Conservation (phyloP, 35 echinoderm and acorn worm species). For the Heliocidaris tuberculata region DNA sequence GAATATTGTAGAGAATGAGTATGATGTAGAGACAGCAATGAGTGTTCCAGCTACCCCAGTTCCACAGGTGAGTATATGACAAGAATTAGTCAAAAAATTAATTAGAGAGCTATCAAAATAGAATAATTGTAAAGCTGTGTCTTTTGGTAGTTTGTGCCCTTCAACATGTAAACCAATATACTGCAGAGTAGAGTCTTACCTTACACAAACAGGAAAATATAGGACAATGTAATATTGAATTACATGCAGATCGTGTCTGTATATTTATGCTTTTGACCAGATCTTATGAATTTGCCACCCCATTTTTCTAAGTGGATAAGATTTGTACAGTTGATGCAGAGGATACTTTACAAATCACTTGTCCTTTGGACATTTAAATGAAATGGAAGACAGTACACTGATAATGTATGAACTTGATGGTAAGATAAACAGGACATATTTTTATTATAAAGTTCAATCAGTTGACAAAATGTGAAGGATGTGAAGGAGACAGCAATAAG, state of each 20-base stretch:
- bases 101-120: neutral
- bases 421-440: neutral
- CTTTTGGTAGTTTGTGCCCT: neutral
- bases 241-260: no score
- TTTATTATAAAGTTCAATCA: neutral
- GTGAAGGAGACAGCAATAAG: neutral
- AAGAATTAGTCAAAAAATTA: neutral
- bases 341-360: neutral
- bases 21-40: constrained; percentile 63
- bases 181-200: no score
- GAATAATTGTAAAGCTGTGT: neutral
- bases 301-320: neutral
- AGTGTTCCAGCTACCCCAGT: constrained; percentile 77
- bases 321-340: neutral
- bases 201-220: no score
- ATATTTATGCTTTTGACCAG: no score
- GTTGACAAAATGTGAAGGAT: neutral
- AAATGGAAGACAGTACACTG: no score
- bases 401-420: neutral
- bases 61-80: constrained; percentile 65
- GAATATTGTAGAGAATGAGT: constrained; percentile 56
- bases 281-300: no score
- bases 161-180: no score
- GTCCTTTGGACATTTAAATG: no score
- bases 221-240: no score